These are phyloP conservation scores for Pteria penguin DNA, from an alignment of 2,888 invertebrate genomes.

Conservation along the genomic window DNA sequence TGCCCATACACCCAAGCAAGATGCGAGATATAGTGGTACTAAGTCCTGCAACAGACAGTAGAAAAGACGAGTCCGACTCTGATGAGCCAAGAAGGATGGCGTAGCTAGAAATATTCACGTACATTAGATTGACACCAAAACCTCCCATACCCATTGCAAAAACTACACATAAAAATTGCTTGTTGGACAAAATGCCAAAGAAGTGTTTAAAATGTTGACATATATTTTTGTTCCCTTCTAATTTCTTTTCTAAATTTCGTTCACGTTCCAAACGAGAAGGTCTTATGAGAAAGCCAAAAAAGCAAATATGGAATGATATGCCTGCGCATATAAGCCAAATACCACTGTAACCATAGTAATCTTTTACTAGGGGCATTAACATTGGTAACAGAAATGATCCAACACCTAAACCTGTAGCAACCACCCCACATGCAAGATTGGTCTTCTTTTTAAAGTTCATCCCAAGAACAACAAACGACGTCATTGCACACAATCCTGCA, in stretches of 20 bases:
- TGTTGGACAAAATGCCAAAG: slow-evolving; percentile 49
- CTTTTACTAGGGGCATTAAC: slow-evolving; percentile 46
- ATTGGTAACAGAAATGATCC: slow-evolving; percentile 56
- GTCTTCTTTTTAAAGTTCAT: slow-evolving; percentile 56
- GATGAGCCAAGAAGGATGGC: slow-evolving; percentile 42
- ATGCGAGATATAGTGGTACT: slow-evolving; percentile 50
- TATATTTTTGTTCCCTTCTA: slow-evolving; percentile 29
- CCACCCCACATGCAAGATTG: slow-evolving; percentile 53
- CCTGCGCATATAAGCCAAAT: slow-evolving; percentile 53
- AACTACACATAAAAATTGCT: slow-evolving; percentile 47
- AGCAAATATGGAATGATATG: slow-evolving; percentile 52
- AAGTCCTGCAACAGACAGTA: slow-evolving; percentile 52
- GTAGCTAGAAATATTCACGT: slow-evolving; percentile 54
- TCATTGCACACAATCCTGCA: slow-evolving; percentile 53
- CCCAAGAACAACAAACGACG: slow-evolving; percentile 55
- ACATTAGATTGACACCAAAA: slow-evolving; percentile 57
- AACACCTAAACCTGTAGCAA: slow-evolving; percentile 53
- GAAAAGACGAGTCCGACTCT: slow-evolving; percentile 35
- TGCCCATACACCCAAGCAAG: slow-evolving; percentile 45
- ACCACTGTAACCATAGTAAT: slow-evolving; percentile 50
- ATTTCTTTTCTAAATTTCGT: slow-evolving; percentile 6
- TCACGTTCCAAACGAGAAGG: slow-evolving; percentile 54
- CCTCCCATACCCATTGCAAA: slow-evolving; percentile 49
- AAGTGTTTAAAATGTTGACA: slow-evolving; percentile 14
- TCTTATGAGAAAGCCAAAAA: slow-evolving; percentile 50